A percentile compares a stretch with the other conserved stretches of the same genome.
These are phyloP conservation scores for Pseudopipra pipra DNA, from an alignment of 2,113 vertebrate species.

Conservation along the genomic window DNA sequence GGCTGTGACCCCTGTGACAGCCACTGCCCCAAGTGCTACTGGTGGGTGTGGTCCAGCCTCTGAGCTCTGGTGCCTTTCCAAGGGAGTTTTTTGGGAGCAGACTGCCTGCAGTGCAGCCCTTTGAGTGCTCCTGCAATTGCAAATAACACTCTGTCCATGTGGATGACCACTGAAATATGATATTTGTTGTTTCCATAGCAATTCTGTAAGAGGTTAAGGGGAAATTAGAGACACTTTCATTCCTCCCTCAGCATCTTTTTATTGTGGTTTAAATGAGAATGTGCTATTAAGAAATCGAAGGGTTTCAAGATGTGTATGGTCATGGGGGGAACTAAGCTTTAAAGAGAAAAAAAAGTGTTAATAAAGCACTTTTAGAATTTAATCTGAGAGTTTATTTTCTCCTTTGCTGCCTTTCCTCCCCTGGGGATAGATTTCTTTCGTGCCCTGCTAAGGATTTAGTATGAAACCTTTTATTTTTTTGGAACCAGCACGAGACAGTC, in stretches of 20 bases:
- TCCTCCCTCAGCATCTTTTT: neutral
- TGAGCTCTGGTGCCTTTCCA: neutral
- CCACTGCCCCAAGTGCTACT: neutral
- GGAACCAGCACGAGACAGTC: neutral
- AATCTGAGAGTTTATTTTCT: conserved; percentile 56
- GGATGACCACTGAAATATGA: neutral
- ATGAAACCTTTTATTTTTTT: neutral
- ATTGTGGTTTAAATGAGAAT: conserved; percentile 1
- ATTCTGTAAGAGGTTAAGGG: neutral
- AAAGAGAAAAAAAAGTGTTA: neutral
- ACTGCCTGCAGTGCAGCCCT: neutral
- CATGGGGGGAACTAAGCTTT: neutral
- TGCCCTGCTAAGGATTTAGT: conserved; percentile 12
- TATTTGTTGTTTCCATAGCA: conserved; percentile 44
- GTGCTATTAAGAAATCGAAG: conserved; percentile 5
- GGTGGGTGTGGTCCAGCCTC: neutral
- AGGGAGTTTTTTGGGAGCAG: neutral
- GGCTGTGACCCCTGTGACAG: rapidly evolving
- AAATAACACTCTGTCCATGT: neutral
- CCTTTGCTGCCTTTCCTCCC: conserved; percentile 42
- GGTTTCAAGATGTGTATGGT: neutral
- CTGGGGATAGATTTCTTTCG: conserved; percentile 5
- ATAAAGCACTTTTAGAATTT: conserved; percentile 58
- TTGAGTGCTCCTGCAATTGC: neutral
- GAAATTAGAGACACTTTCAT: neutral